A percentile compares a stretch with the other conserved stretches of the same genome.
Conservation (phyloP, 1,140 invertebrate genomes). For the Leptoteleia sp. region DNA sequence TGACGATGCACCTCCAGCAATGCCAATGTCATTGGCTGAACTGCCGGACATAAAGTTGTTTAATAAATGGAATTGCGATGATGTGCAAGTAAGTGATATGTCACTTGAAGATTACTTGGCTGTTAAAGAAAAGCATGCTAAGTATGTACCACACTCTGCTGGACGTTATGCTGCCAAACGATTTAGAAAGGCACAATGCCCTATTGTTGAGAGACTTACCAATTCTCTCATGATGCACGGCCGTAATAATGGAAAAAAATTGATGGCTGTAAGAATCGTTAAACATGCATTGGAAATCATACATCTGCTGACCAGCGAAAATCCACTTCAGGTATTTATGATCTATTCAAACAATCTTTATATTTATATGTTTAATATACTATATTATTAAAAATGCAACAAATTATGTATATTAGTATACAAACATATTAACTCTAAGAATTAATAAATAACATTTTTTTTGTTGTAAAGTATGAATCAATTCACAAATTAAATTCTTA, state of each 20-base stretch:
- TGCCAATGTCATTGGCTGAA: slow-evolving; percentile 84
- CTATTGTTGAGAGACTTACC: slow-evolving; percentile 98
- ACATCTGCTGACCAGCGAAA: slow-evolving; percentile 97
- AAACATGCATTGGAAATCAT: slow-evolving; percentile 99
- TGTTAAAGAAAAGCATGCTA: slow-evolving; percentile 98
- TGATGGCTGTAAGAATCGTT: slow-evolving; percentile 99
- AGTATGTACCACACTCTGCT: slow-evolving; percentile 98
- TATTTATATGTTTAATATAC: no score
- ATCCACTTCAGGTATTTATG: slow-evolving; percentile 87
- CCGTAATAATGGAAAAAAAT: slow-evolving; percentile 99
- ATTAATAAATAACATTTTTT: no score
- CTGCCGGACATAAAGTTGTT: slow-evolving; percentile 98
- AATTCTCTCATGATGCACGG: slow-evolving; percentile 99
- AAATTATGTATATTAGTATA: no score
- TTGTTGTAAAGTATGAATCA: no score
- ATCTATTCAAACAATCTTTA: no score
- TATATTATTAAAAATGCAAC: no score
- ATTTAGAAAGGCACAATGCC: slow-evolving; percentile 99
- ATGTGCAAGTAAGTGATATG: slow-evolving; percentile 99
- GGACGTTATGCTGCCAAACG: slow-evolving; percentile 99
- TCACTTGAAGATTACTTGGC: slow-evolving; percentile 99
- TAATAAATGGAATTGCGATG: slow-evolving; percentile 98
- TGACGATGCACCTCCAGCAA: slow-evolving; percentile 75
- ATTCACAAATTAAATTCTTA: no score
- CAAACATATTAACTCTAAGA: no score